Conservation (phyloP, 2,797 vertebrate genomes). For the Pelobates cultripes region DNA sequence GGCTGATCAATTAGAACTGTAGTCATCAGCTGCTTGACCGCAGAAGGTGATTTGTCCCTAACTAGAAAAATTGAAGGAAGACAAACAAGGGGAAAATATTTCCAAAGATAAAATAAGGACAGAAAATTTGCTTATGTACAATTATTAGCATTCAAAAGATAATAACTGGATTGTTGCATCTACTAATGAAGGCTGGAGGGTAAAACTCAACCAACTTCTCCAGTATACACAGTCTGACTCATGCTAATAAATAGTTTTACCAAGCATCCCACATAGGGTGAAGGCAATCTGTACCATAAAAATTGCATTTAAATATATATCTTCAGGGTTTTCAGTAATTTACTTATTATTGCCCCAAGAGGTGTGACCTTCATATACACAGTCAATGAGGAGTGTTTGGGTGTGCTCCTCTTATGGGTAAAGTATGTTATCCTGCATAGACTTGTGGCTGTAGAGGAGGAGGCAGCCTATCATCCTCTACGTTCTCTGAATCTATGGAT, state of each 20-base stretch:
- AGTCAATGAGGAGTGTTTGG: neutral
- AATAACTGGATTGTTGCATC: slow-evolving; percentile 6
- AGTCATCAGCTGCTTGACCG: no score
- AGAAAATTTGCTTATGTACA: neutral
- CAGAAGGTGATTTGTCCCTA: neutral
- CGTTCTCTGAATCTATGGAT: slow-evolving; percentile 88
- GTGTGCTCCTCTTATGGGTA: neutral
- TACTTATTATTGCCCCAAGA: neutral
- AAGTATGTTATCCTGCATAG: slow-evolving; percentile 81
- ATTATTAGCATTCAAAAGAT: neutral
- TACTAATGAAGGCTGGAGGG: neutral
- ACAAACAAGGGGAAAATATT: neutral
- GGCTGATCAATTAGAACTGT: no score
- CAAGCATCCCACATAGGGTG: neutral
- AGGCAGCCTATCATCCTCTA: slow-evolving; percentile 88
- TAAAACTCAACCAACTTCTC: neutral
- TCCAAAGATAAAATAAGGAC: neutral
- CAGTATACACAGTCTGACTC: neutral
- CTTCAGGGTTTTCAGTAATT: neutral
- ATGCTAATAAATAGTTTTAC: slow-evolving; percentile 34
- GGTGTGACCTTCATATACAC: neutral
- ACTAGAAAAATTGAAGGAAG: no score
- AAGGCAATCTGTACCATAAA: slow-evolving; percentile 2
- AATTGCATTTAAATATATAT: neutral
- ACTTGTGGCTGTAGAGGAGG: slow-evolving; percentile 89